Evolutionary conservation across 2,113 vertebrate species (phyloP).

Genomic region (Brienomyrus brachyistius): DNA sequence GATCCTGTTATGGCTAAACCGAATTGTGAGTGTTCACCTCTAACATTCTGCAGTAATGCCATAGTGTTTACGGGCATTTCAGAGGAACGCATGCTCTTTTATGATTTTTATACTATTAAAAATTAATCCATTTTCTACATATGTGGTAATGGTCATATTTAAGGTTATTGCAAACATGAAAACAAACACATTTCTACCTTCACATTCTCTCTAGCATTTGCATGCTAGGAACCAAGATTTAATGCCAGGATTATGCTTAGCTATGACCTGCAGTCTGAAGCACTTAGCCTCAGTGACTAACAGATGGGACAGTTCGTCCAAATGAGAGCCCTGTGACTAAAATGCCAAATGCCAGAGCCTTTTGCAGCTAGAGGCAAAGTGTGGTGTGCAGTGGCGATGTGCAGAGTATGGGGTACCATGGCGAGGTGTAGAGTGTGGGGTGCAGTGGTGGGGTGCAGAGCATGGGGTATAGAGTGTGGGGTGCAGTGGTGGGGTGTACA

Average conservation of each 20-base stretch:
- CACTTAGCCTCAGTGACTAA: neutral
- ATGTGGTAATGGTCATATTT: neutral
- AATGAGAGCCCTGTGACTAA: neutral
- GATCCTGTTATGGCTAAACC: neutral
- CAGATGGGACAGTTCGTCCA: neutral
- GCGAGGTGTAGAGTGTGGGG: too few relatives aligned
- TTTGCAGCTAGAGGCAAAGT: neutral
- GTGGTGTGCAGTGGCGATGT: neutral
- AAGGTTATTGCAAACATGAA: neutral
- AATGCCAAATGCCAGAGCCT: neutral
- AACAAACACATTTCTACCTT: neutral
- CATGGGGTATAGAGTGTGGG: too few relatives aligned
- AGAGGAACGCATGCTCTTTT: neutral
- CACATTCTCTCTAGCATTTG: neutral
- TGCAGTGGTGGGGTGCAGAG: too few relatives aligned
- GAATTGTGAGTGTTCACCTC: neutral
- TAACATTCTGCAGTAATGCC: neutral
- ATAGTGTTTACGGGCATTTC: neutral
- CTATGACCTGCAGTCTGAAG: neutral
- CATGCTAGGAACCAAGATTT: neutral
- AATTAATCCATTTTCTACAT: neutral
- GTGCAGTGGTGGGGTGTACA: too few relatives aligned
- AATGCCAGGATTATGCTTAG: neutral
- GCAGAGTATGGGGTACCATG: too few relatives aligned
- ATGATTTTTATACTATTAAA: conserved; percentile 1